A percentile compares a stretch with the other conserved stretches of the same genome.
Conservation (phyloP, 2,113 vertebrate genomes). For the Bombycilla garrulus region DNA sequence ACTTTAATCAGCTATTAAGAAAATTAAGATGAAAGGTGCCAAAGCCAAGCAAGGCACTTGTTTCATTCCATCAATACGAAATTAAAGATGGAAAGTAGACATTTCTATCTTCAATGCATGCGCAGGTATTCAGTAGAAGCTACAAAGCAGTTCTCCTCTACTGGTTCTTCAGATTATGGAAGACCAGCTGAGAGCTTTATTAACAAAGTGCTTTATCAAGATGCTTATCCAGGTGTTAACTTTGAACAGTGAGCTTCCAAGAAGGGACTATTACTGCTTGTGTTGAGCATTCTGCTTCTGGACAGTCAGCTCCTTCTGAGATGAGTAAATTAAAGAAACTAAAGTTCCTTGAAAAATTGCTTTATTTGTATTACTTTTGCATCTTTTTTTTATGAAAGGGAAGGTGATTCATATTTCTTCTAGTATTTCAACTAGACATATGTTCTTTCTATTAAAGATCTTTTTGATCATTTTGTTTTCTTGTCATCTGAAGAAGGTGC, state of each 20-base stretch:
- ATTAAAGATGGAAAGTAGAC: background rate
- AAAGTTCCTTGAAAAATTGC: background rate
- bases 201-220: background rate
- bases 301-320: background rate
- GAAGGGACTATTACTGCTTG: background rate
- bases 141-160: background rate
- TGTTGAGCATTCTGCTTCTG: background rate
- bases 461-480: background rate
- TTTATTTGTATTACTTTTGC: background rate
- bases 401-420: background rate
- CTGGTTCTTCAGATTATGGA: background rate
- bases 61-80: background rate
- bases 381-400: background rate
- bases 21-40: background rate
- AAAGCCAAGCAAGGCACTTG: background rate
- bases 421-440: background rate
- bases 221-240: background rate
- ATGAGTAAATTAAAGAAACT: background rate
- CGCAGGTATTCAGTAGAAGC: background rate
- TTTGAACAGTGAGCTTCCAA: background rate
- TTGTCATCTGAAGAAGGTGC: background rate
- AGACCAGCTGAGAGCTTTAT: background rate
- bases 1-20: background rate
- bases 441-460: background rate
- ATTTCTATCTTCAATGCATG: background rate